Conservation (phyloP, 2,797 vertebrate genomes). For the Cyclopterus lumpus region DNA sequence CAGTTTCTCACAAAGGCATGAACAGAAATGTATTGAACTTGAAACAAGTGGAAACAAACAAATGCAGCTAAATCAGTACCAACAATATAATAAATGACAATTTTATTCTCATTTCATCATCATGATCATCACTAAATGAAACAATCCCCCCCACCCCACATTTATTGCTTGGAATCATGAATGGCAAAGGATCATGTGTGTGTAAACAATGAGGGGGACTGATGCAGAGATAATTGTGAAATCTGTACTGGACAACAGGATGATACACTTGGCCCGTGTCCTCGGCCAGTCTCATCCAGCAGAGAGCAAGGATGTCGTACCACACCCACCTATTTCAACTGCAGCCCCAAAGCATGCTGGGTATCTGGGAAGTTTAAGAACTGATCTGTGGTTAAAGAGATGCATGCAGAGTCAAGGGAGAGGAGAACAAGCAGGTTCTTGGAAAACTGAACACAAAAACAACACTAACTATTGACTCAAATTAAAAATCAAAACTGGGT, state of each 20-base stretch:
- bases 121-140: background rate
- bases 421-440: conserved; percentile 24
- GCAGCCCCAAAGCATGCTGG: conserved; percentile 83
- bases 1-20: conserved; percentile 25
- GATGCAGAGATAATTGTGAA: conserved; percentile 25
- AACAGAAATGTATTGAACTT: conserved; percentile 36
- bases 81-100: conserved; percentile 28
- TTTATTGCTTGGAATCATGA: conserved; percentile 32
- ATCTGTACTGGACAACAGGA: conserved; percentile 55
- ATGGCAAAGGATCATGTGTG: conserved; percentile 8
- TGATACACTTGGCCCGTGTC: conserved; percentile 41
- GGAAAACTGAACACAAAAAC: conserved; percentile 22
- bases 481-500: conserved; percentile 16
- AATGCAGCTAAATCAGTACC: conserved; percentile 31
- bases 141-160: conserved; percentile 5
- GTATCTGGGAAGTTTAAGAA: conserved; percentile 83
- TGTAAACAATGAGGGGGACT: conserved; percentile 3
- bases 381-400: conserved; percentile 82
- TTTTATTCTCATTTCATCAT: conserved; percentile 56
- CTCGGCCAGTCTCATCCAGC: conserved; percentile 55
- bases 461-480: background rate
- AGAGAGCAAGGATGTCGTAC: conserved; percentile 37
- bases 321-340: conserved; percentile 76
- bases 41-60: conserved; percentile 23
- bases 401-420: conserved; percentile 66